Evolutionary conservation across 2,888 invertebrate species (phyloP).

Genomic region (Apamea anceps): DNA sequence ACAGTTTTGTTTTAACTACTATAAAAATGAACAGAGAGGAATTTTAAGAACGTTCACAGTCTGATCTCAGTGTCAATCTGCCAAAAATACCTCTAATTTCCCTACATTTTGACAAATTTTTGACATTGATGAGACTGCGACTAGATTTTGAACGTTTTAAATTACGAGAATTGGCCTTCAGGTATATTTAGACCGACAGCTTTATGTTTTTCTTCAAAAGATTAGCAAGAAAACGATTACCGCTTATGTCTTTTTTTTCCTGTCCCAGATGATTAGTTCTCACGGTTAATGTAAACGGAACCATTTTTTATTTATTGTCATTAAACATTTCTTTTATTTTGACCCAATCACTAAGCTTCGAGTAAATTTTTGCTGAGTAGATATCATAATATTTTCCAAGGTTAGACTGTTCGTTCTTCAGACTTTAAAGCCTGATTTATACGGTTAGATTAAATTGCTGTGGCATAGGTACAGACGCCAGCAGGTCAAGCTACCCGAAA

Average conservation of each 20-base stretch:
- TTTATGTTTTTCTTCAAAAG: background rate
- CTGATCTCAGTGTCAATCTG: no score
- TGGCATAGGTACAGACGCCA: no score
- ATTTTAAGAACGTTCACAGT: no score
- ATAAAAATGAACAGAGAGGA: background rate
- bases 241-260: background rate
- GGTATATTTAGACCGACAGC: background rate
- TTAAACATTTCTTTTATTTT: background rate
- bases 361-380: background rate
- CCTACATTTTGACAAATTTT: no score
- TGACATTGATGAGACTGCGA: no score
- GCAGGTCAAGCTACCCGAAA: no score
- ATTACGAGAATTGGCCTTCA: no score
- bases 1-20: background rate
- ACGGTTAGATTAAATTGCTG: no score
- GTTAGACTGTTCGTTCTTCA: no score
- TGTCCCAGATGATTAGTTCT: background rate
- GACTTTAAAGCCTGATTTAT: no score
- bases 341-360: background rate
- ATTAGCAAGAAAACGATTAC: slow-evolving; percentile 25
- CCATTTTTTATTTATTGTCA: slow-evolving; percentile 13
- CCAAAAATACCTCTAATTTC: no score
- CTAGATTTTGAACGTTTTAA: no score
- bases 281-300: slow-evolving; percentile 32
- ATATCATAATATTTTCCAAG: background rate